phyloP scores from a whole-genome alignment of 2,113 vertebrate genomes.

The Brachyhypopomus gauderio region DNA sequence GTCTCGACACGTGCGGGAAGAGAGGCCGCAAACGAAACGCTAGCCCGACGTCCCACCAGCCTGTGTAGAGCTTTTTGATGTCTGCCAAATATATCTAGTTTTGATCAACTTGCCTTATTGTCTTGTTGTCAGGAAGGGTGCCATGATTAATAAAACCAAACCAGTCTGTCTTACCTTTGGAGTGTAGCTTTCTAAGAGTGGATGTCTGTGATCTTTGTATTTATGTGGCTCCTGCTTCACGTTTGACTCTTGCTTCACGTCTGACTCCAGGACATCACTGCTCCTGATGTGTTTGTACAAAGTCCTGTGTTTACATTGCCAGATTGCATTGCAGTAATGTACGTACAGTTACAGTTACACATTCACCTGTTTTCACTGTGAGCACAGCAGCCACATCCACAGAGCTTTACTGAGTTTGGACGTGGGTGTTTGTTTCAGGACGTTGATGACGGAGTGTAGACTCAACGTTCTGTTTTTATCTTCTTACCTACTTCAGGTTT shows the following conservation, averaged over 20 bases:
- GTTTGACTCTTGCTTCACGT: not conserved
- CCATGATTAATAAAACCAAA: slow-evolving; percentile 22
- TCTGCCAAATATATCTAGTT: slow-evolving; percentile 42
- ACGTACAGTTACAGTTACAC: not conserved
- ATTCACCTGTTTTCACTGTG: slow-evolving; percentile 35
- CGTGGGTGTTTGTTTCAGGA: slow-evolving; percentile 4
- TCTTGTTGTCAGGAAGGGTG: slow-evolving; percentile 18
- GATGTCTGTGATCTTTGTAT: slow-evolving; percentile 12
- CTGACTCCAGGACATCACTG: not conserved
- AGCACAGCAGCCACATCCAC: slow-evolving; percentile 37
- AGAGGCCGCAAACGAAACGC: slow-evolving; percentile 66
- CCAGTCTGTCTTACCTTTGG: slow-evolving; percentile 28
- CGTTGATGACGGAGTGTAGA: slow-evolving; percentile 3
- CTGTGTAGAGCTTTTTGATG: slow-evolving; percentile 33
- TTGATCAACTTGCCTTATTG: slow-evolving; percentile 53
- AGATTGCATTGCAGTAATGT: slow-evolving; percentile 31
- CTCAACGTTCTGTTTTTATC: slow-evolving; percentile 16
- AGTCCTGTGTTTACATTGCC: slow-evolving; percentile 29
- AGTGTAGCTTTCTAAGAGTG: slow-evolving; percentile 27
- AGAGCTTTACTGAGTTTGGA: slow-evolving; percentile 30
- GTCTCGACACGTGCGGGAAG: slow-evolving; percentile 70
- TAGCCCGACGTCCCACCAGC: slow-evolving; percentile 55
- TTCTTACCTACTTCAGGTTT: not conserved
- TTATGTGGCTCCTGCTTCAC: not conserved
- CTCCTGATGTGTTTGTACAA: slow-evolving; percentile 32